Evolutionary conservation across 2,113 vertebrate species (phyloP), one percentile per base, ranked within the genome.

Genomic region (Xyliphius kryptos): DNA sequence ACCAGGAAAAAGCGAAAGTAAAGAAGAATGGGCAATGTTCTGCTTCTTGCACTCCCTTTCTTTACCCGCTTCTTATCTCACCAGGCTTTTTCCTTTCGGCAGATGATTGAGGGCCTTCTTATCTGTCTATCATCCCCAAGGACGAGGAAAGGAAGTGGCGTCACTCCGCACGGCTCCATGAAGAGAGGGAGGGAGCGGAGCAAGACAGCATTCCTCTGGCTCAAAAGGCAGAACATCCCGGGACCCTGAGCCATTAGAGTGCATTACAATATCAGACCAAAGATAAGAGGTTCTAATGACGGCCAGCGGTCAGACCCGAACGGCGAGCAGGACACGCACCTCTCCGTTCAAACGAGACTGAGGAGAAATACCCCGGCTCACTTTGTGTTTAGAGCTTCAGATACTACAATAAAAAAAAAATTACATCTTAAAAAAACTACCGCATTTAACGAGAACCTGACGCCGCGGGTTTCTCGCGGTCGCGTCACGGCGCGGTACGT

Each of bases 41-140:
- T 47, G 49, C 59, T 73, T 63, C 65, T 64, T 20, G 15, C 70
- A 48, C 44, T 70, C 65, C 56, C 51, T 63, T 54, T 71, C 56
- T 68, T 50, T 52, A 61, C 59, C 69, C 3, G 20, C 58, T 61
- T 59, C 67, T 72, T 72, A 69, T 72, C 70, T 75, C 48, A 22
- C 16, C 43, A 55, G 56, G 64, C 61, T 59, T 56, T 62, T 60
- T 75, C 65, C 63, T 66, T 70, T 63, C 19, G 6, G 44, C 19
- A 21, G 57, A 53, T 66, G 73, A 72, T 71, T 57, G 73, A 69
- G 50, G 69, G 17, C 48, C 38, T 57, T 65, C 65, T 75, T 71
- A 75, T 75, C 73, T 49, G 62, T 58, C 69, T 57, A 75, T 75
- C 73, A 75, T 68, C 73, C 69, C 73, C 62, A 69, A 75, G 73